Percentiles rank a stretch among this genome's conserved stretches.
These are phyloP conservation scores for Oligia fasciuncula DNA, from an alignment of 2,888 invertebrate genomes.

Conservation along the genomic window DNA sequence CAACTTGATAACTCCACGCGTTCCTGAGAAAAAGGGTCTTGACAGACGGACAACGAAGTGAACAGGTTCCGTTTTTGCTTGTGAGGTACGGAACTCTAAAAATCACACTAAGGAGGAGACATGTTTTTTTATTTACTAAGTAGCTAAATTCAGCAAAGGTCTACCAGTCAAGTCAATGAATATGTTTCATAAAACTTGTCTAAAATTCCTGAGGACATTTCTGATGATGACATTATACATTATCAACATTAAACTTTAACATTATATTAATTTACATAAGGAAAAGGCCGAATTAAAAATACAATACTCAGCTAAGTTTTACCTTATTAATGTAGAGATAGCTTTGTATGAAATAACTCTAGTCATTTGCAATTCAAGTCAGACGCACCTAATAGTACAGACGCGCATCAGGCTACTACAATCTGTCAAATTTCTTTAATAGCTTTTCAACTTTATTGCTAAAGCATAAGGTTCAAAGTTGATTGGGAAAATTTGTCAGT, in stretches of 20 bases:
- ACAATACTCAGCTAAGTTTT: background rate
- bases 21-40: too few species aligned
- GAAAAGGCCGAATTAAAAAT: background rate
- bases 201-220: background rate
- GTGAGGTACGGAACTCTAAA: background rate
- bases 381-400: background rate
- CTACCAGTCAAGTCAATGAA: background rate
- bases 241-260: background rate
- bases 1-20: too few species aligned
- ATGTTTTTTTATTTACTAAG: too few species aligned
- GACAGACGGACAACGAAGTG: too few species aligned
- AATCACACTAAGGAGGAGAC: background rate
- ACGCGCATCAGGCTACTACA: too few species aligned
- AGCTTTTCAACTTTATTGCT: too few species aligned
- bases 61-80: too few species aligned
- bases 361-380: conserved; percentile 3
- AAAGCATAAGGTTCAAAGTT: too few species aligned
- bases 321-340: background rate
- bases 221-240: background rate
- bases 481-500: too few species aligned
- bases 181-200: background rate
- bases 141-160: background rate
- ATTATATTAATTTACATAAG: background rate
- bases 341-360: background rate
- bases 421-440: too few species aligned